Evolutionary conservation across 2,113 vertebrate genomes (phyloP).

Genomic region (Climacteris rufus): DNA sequence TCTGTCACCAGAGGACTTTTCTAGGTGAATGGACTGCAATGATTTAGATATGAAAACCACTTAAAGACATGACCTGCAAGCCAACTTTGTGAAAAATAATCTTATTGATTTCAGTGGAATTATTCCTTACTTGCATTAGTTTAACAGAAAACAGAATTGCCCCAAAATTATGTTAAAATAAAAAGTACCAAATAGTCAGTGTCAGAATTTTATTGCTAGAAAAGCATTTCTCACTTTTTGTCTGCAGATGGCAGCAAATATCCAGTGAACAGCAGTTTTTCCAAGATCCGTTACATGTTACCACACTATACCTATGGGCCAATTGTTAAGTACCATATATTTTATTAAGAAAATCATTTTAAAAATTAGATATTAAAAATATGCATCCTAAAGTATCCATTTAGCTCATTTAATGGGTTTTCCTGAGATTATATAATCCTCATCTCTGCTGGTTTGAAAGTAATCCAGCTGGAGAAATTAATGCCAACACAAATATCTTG

Average conservation of each 20-base stretch:
- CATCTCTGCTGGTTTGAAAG: too few relatives aligned
- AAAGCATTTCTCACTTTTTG: not conserved
- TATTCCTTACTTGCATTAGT: not conserved
- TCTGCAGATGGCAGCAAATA: constrained; percentile 58
- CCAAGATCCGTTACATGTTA: too few relatives aligned
- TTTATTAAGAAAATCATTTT: not conserved
- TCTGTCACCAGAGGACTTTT: not conserved
- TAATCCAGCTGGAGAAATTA: too few relatives aligned
- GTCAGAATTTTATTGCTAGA: not conserved
- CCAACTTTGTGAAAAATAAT: not conserved
- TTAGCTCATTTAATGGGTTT: not conserved
- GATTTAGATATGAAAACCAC: not conserved
- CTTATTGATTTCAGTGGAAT: not conserved
- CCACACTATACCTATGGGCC: not conserved
- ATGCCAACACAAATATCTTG: too few relatives aligned
- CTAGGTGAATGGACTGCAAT: not conserved
- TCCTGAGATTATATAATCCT: too few relatives aligned
- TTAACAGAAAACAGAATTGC: not conserved
- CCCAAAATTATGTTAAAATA: not conserved
- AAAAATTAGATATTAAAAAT: not conserved
- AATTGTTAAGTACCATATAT: not conserved
- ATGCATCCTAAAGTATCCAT: not conserved
- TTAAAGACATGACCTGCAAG: not conserved
- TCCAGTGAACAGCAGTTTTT: not conserved
- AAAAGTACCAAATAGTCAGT: not conserved